phyloP scores from a whole-genome alignment of 2,113 vertebrate species.

The Pterocles gutturalis region DNA sequence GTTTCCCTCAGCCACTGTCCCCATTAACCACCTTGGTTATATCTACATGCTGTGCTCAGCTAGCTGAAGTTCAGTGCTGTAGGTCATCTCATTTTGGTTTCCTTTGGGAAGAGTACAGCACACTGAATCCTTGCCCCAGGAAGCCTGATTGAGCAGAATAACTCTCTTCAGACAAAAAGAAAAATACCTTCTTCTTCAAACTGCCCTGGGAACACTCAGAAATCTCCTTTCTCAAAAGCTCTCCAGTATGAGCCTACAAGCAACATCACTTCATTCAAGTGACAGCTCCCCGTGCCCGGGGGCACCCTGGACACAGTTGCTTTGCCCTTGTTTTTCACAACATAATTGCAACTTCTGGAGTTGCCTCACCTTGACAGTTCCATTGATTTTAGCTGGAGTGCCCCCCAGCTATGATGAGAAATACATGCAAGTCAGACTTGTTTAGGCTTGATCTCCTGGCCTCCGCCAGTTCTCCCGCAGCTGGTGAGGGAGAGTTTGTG shows the following conservation, averaged over 20 bases:
- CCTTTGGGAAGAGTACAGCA: not conserved
- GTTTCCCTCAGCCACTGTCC: not conserved
- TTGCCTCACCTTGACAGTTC: not conserved
- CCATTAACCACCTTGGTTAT: not conserved
- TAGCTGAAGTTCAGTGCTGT: not conserved
- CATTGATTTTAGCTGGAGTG: not conserved
- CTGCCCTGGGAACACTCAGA: not conserved
- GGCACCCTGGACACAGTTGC: not conserved
- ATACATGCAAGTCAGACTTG: not conserved
- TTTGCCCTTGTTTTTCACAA: not conserved
- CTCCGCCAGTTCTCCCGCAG: not conserved
- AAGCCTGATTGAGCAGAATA: not conserved
- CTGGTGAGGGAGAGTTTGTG: not conserved
- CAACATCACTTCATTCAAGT: not conserved
- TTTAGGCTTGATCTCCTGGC: not conserved
- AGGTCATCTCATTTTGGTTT: not conserved
- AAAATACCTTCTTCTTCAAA: not conserved
- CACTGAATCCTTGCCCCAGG: not conserved
- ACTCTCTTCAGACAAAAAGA: not conserved
- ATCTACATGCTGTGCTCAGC: not conserved
- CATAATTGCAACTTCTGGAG: not conserved
- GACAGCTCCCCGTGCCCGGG: not conserved
- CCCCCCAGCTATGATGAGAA: not conserved
- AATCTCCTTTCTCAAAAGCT: not conserved
- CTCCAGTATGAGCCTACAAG: not conserved